These are phyloP conservation scores for Mylabris sibirica DNA, from an alignment of 2,888 invertebrate species.

Conservation along the genomic window DNA sequence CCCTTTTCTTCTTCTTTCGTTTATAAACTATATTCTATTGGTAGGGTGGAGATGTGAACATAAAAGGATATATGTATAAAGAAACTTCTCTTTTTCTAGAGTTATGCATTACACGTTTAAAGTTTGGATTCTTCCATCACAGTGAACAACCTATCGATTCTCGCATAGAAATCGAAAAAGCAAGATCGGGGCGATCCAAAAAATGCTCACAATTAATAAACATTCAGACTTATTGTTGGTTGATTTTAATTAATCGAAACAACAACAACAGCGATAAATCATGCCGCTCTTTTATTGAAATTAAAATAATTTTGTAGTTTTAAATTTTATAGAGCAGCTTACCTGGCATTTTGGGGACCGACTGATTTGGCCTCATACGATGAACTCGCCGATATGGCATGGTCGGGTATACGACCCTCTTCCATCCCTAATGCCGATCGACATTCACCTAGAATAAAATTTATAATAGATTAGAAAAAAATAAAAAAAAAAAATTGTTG, in stretches of 20 bases:
- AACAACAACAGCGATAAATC: background rate
- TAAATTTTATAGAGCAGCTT: no score
- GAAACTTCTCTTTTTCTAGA: constrained; percentile 23
- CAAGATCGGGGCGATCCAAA: background rate
- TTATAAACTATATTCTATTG: constrained; percentile 28
- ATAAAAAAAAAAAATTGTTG: background rate
- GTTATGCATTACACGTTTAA: constrained; percentile 30
- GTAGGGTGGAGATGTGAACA: constrained; percentile 27
- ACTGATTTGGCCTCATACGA: constrained; percentile 86
- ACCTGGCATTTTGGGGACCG: constrained; percentile 89
- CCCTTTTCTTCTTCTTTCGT: constrained; percentile 24
- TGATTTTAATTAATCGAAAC: background rate
- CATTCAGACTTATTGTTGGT: background rate
- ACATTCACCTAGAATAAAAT: constrained; percentile 68
- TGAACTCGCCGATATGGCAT: constrained; percentile 85
- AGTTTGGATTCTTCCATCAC: constrained; percentile 27
- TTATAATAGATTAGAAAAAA: background rate
- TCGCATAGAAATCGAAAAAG: background rate
- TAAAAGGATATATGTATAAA: constrained; percentile 31
- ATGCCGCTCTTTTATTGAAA: no score
- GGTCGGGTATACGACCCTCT: constrained; percentile 82
- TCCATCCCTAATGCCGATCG: constrained; percentile 86
- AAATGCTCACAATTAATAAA: background rate
- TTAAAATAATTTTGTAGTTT: no score
- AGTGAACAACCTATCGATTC: background rate